Base-by-base conservation (phyloP, 2,113 vertebrate genomes). In the Phaethornis superciliosus region DNA sequence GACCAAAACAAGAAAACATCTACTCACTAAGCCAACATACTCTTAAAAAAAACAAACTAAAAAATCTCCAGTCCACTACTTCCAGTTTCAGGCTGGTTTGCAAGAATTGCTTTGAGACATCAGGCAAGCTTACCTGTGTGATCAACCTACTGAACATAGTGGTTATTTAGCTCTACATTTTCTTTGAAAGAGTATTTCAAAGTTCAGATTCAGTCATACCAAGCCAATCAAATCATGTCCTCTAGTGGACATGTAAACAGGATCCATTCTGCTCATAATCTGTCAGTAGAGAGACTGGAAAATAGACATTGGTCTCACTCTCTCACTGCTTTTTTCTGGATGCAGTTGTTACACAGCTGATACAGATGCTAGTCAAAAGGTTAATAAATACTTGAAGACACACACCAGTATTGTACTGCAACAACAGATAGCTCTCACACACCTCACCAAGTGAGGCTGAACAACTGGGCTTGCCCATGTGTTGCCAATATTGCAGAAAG, bases 1-100 rank as follows among this genome's bases (percentile, higher is more conserved):
- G 4, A 27, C 7, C 35, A 89, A 49, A 62, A 26, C 18, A 47
- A 62, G 60, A 65, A 79, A 63, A 63, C 12, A 40, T 4, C 4
- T 3, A 17, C 21, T 70, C 33, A 10, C 7, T n/a, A 16, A 87
- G 51, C 2, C 21, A 71, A 35, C 0, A 0, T 0, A 2, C 14
- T 63, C 42, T 74, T 81, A 44, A 22, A 79, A 88, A 55, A 33
- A 56, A 28, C n/a, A 40, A 40, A 4, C 40, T 12, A 40, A 40
- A 40, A 40, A 13, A 26, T 18, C n/a, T n/a, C 10, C 18, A 12
- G 18, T 68, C 42, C n/a, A 13, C n/a, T 47, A 37, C 12, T 10
- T 54, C 18, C 10, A 3, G 4, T 37, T 71, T 51, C 22, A 80
- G 58, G 13, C 15, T 37, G 18, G n/a, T 76, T 67, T 81, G 59